Conservation (phyloP, 2,888 invertebrate genomes). For the Muscina levida region DNA sequence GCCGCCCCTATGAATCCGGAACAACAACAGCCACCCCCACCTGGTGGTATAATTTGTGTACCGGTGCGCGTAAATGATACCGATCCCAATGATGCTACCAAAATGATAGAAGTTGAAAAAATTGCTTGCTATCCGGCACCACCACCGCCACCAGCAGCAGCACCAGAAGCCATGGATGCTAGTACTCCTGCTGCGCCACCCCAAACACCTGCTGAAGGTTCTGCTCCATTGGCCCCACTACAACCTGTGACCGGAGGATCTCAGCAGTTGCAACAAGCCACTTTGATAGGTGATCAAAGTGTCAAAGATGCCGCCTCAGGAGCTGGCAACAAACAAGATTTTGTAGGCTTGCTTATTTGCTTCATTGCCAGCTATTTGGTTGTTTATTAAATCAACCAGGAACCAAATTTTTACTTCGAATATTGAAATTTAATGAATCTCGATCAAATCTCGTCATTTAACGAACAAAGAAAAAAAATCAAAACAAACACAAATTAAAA, state of each 20-base stretch:
- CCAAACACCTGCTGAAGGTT: slow-evolving; percentile 45
- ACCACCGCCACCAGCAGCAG: slow-evolving; percentile 67
- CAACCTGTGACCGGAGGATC: slow-evolving; percentile 66
- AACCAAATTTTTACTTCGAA: slow-evolving; percentile 14
- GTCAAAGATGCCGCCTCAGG: slow-evolving; percentile 48
- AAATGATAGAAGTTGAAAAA: slow-evolving; percentile 76
- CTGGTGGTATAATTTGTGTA: slow-evolving; percentile 77
- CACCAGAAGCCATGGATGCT: slow-evolving; percentile 67
- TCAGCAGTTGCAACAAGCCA: slow-evolving; percentile 68
- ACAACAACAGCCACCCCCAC: slow-evolving; percentile 68
- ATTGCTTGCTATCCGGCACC: slow-evolving; percentile 78
- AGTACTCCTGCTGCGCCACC: slow-evolving; percentile 43
- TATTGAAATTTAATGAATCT: slow-evolving; percentile 42
- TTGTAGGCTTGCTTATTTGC: slow-evolving; percentile 39
- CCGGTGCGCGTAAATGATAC: slow-evolving; percentile 77
- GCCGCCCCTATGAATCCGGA: slow-evolving; percentile 61
- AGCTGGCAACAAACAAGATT: slow-evolving; percentile 15
- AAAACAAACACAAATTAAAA: slow-evolving; percentile 3
- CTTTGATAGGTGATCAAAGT: slow-evolving; percentile 53
- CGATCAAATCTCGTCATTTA: slow-evolving; percentile 41
- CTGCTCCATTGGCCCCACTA: slow-evolving; percentile 71
- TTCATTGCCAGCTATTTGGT: slow-evolving; percentile 52
- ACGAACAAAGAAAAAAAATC: slow-evolving; percentile 11
- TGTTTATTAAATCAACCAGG: slow-evolving; percentile 44
- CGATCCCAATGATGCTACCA: slow-evolving; percentile 76